Evolutionary conservation across 1,140 invertebrate genomes (phyloP), one percentile per base, ranked within the genome.

Genomic region (Drosophila nebulosa): DNA sequence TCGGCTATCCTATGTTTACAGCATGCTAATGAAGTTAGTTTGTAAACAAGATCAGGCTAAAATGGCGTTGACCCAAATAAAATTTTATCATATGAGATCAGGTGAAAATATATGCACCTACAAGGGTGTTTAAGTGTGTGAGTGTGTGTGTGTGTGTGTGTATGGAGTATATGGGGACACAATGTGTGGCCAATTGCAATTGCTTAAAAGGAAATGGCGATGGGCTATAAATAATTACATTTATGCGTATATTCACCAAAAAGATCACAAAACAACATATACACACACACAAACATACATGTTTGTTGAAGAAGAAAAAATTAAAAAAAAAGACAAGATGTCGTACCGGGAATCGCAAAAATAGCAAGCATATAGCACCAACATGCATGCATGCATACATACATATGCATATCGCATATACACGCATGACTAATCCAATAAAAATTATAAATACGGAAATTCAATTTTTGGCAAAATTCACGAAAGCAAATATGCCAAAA

Each of bases 1-100:
- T n/a, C n/a, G n/a, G n/a, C 39, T 42, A 42, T 42, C 14, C 14
- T 39, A 59, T 78, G 69, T 78, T 75, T 74, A 68, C 39, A 46
- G 6, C 39, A 46, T 46, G 39, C 39, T 69, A 56, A 74, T 79
- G 77, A 50, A 63, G 46, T 35, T 63, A 42, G n/a, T 55, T 12
- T 10, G 12, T 32, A 32, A 32, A 32, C 14, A 39, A 16, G 6
- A 5, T 36, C 51, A 27, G 51, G 10, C 39, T n/a, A 30, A 53
- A 30, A 30, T 24, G 62, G 58, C 69, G 80, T 60, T 78, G 83
- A 78, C 81, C 78, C 74, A 86, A 74, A 81, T 86, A 65, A 27
- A 4, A 61, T 72, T 21, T 10, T 21, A 42, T 6, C 10, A 18
- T 42, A 42, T 18, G 2, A 1, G 16, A 21, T 3, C 39, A 46